Evolutionary conservation across 1,140 invertebrate species (phyloP), one percentile per base, ranked within the genome.

Genomic region (Acyrthosiphon pisum): DNA sequence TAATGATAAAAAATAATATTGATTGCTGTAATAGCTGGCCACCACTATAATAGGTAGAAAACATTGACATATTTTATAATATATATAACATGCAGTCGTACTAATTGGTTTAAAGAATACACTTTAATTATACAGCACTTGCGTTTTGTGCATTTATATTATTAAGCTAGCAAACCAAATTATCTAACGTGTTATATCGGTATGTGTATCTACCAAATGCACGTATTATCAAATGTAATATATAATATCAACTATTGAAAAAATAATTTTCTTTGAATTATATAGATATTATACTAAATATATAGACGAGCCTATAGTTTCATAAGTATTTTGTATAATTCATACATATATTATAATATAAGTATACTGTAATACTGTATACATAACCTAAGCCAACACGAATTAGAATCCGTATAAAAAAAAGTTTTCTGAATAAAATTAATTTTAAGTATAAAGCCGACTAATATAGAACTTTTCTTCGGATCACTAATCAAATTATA

Each of bases 401-500:
- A n/a, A 76, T 76, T n/a, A n/a, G 14, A n/a, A n/a, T n/a, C 14
- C 60, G 30, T n/a, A 60, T 30, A 68, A 76, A 83, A 76, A 84
- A 44, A 84, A 44, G 41, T 41, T 44, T 23, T 44, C 22, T 26
- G 23, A 30, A 84, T 41, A 84, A 44, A 84, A 84, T 84, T 84
- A 84, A 84, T 84, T 30, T 44, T 9, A 84, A 84, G 41, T 84
- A 84, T 83, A 50, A 48, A 87, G 44, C 46, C 7, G 86, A 87
- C 46, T 46, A 30, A 87, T 8, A 50, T 87, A 20, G 84, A 84
- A 84, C 35, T 41, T 84, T 84, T 84, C 83, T 44, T 14, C 22
- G 46, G 86, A 46, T 87, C 86, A 87, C 86, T n/a, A 87, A 35
- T 48, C 30, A 87, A 87, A 87, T 87, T 26, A 87, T 26, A 87